Conservation (phyloP, 2,797 vertebrate genomes). For the Tarsius wallacei region DNA sequence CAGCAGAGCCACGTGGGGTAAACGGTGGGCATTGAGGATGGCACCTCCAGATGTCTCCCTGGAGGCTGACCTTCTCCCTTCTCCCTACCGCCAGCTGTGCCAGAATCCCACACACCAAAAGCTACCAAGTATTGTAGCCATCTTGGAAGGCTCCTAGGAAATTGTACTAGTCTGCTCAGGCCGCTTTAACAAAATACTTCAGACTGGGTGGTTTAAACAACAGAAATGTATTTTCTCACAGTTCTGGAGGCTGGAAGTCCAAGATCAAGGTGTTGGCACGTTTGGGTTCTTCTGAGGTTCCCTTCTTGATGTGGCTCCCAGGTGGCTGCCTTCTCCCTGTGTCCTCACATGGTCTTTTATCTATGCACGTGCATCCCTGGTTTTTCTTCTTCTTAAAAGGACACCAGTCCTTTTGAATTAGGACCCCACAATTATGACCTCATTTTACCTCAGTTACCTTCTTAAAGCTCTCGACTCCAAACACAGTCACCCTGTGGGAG, state of each 20-base stretch:
- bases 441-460: background rate
- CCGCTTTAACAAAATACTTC: background rate
- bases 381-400: background rate
- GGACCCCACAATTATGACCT: background rate
- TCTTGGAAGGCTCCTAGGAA: background rate
- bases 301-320: background rate
- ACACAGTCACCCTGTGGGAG: background rate
- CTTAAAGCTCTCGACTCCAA: background rate
- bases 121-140: background rate
- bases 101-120: background rate
- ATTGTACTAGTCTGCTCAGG: too few species aligned
- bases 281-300: background rate
- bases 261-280: background rate
- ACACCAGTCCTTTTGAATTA: background rate
- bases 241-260: background rate
- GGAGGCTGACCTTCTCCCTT: background rate
- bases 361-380: rapidly evolving
- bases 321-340: too few species aligned
- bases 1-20: background rate
- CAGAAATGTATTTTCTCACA: background rate
- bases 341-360: background rate
- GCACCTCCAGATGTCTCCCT: rapidly evolving
- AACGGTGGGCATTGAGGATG: background rate
- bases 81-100: background rate
- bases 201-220: background rate